A percentile compares a stretch with the other conserved stretches of the same genome.
Conservation (phyloP, 2,113 vertebrate genomes). For the Isichthys henryi region DNA sequence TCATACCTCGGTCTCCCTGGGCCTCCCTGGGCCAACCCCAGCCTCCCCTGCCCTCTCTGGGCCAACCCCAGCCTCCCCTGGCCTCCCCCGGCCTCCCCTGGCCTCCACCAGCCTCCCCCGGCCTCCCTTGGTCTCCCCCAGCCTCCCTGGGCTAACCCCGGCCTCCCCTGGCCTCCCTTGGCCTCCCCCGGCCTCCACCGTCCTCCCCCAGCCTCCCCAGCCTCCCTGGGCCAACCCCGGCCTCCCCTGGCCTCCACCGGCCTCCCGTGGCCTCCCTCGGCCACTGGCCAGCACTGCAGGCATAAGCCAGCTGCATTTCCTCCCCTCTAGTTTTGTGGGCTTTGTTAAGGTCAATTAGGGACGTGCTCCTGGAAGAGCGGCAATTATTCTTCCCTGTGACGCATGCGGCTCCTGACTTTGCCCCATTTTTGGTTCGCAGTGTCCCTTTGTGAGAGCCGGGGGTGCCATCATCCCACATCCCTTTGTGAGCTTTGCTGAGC, state of each 20-base stretch:
- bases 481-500: slow-evolving; percentile 48
- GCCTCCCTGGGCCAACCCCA: no score
- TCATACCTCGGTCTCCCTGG: not conserved
- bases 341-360: slow-evolving; percentile 67
- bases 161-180: not conserved
- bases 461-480: slow-evolving; percentile 50
- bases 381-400: slow-evolving; percentile 65
- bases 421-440: slow-evolving; percentile 61
- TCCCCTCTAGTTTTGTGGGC: slow-evolving; percentile 48
- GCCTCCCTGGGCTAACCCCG: no score
- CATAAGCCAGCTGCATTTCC: slow-evolving; percentile 35
- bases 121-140: no score
- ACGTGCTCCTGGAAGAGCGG: slow-evolving; percentile 58
- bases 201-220: no score
- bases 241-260: no score
- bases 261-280: slow-evolving; percentile 21
- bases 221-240: no score
- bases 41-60: no score
- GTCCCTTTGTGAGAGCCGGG: slow-evolving; percentile 52
- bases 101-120: no score
- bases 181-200: no score
- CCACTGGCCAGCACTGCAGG: slow-evolving; percentile 33
- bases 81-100: no score
- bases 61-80: no score
- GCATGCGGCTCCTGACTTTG: slow-evolving; percentile 56